Base-by-base conservation (phyloP, 37 sponge, comb jelly and placozoan species). In the Theonella swinhoei region DNA sequence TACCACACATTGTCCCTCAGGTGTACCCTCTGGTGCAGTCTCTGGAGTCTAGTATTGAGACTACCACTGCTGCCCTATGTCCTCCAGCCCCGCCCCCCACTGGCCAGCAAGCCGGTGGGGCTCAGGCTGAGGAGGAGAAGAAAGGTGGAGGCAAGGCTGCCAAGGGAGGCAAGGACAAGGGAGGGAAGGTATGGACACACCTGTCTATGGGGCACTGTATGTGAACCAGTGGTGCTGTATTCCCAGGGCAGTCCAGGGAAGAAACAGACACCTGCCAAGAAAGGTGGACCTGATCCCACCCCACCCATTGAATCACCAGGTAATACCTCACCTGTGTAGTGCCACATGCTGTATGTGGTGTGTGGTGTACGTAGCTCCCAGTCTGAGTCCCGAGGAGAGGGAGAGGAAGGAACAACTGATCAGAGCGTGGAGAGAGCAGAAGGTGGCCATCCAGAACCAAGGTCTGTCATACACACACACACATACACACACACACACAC, bases 391-490 rank as follows among this genome's bases (percentile, higher is more conserved):
- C 0, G 73, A 68, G 3, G 81, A 84, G 35, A n/a, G 72, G 20
- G 78, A 66, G 23, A 60, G 61, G 81, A 76, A 64, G 60, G 76
- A 80, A 40, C 31, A 40, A 22, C n/a, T 76, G 72, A 66, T 76
- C 42, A 69, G 74, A 40, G 78, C 74, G 63, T 81, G 84, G 30
- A 87, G 72, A 47, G 92, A 91, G 42, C 75, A 83, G 41, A 62
- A 75, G 23, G 83, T 65, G 33, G 87, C 88, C 33, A 69, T 91
- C 22, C 47, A 74, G 38, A 67, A 80, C 31, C 88, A 92, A 81
- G 88, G 92, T 84, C 14, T 14, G 80, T 65, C 29, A 28, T 65
- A 74, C 28, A 39, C 28, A 40, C 43, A 74, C 43, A 74, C 41
- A 74, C 41, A 39, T 39, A 20, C 68, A 79, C 42, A 36, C 67